Conservation (phyloP, 2,888 invertebrate genomes). For the Harpalus rubripes region DNA sequence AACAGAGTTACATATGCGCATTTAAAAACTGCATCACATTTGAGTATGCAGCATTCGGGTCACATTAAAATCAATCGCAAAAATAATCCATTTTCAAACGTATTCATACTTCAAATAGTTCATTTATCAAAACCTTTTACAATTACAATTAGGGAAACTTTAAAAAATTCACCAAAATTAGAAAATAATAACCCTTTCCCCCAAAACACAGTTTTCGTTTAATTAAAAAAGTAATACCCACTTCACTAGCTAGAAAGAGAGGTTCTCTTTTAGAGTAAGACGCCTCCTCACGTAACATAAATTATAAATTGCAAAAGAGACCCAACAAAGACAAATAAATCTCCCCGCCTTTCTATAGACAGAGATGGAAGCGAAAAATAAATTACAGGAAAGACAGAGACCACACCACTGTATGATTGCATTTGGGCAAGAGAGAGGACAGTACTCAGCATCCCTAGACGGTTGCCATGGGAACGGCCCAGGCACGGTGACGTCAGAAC, state of each 20-base stretch:
- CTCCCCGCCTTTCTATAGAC: slow-evolving; percentile 63
- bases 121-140: not conserved
- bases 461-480: slow-evolving; percentile 75
- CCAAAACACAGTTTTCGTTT: slow-evolving; percentile 62
- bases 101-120: not conserved
- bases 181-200: slow-evolving; percentile 45
- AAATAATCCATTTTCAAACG: not conserved
- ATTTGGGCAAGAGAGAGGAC: slow-evolving; percentile 74
- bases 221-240: slow-evolving; percentile 73
- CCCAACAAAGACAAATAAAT: slow-evolving; percentile 69
- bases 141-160: not conserved
- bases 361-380: slow-evolving; percentile 72
- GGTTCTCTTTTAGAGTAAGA: slow-evolving; percentile 51
- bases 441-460: slow-evolving; percentile 75
- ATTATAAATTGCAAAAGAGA: slow-evolving; percentile 74
- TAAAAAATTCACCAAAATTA: slow-evolving; percentile 52
- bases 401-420: not conserved
- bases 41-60: not conserved
- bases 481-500: slow-evolving; percentile 67
- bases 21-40: not conserved
- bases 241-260: slow-evolving; percentile 67
- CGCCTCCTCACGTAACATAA: slow-evolving; percentile 72
- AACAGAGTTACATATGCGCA: not conserved
- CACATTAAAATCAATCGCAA: not conserved
- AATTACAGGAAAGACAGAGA: slow-evolving; percentile 73